Evolutionary conservation across 2,797 vertebrate genomes (phyloP).

Genomic region (Protosalanx chinensis): DNA sequence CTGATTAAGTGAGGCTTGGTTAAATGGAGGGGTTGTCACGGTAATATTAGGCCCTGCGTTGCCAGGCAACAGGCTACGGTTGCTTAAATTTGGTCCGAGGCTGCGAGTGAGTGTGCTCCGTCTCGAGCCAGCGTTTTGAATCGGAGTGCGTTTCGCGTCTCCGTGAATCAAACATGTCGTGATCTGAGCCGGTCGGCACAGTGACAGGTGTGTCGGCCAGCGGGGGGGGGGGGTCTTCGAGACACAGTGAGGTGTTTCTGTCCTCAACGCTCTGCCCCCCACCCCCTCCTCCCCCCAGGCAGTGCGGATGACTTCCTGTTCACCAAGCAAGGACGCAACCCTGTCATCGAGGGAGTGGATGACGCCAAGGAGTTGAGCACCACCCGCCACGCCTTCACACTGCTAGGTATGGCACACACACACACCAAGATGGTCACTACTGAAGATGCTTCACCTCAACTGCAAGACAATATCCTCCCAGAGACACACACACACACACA

Average conservation of each 20-base stretch:
- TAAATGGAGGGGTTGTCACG: slow-evolving; percentile 63
- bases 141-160: neutral
- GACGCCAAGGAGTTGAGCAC: slow-evolving; percentile 88
- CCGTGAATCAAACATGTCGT: neutral
- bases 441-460: neutral
- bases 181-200: neutral
- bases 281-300: slow-evolving; percentile 61
- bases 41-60: slow-evolving; percentile 48
- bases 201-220: neutral
- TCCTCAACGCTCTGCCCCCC: neutral
- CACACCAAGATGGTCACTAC: neutral
- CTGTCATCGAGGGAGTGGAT: slow-evolving; percentile 88
- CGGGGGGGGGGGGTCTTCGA: neutral
- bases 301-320: slow-evolving; percentile 85
- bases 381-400: slow-evolving; percentile 87
- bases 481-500: slow-evolving; percentile 4
- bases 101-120: neutral
- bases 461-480: neutral
- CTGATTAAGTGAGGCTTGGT: slow-evolving; percentile 51
- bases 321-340: slow-evolving; percentile 89
- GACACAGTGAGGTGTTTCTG: neutral
- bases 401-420: slow-evolving; percentile 79
- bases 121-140: too few relatives aligned
- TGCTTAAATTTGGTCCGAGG: slow-evolving; percentile 44
- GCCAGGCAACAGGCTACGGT: slow-evolving; percentile 61